Percentiles rank a stretch among this genome's conserved stretches.
These are phyloP conservation scores for Mionectes macconnelli DNA, from an alignment of 2,113 vertebrate genomes.

Conservation along the genomic window DNA sequence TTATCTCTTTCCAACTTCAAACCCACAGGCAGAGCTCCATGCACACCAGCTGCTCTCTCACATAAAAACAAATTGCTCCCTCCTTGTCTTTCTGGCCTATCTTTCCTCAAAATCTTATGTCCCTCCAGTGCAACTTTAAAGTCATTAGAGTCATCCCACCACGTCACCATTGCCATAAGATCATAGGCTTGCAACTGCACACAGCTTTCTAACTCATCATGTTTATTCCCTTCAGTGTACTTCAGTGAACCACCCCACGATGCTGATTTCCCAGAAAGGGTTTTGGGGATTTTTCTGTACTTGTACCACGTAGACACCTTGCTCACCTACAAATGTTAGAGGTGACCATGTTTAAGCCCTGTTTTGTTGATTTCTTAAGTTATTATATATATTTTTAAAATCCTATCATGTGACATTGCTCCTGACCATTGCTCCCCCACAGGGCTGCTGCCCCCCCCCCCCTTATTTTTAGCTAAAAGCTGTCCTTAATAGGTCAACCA, in stretches of 20 bases:
- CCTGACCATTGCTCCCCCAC: background rate
- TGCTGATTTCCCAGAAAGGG: background rate
- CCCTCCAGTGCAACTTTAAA: background rate
- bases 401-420: background rate
- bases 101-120: background rate
- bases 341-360: background rate
- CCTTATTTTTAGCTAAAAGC: background rate
- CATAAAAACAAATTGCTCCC: background rate
- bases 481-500: background rate
- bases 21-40: background rate
- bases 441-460: accelerated
- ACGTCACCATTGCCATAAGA: background rate
- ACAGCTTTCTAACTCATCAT: background rate
- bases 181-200: background rate
- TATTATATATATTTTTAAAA: background rate
- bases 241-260: background rate
- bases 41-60: background rate
- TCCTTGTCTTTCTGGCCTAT: background rate
- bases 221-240: background rate
- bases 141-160: background rate
- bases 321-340: background rate
- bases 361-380: background rate
- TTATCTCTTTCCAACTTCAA: background rate
- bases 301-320: background rate
- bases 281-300: background rate